Percentiles rank a stretch among this genome's conserved stretches.
phyloP scores from a whole-genome alignment of 1,140 invertebrate species.

The Diorhabda carinulata region DNA sequence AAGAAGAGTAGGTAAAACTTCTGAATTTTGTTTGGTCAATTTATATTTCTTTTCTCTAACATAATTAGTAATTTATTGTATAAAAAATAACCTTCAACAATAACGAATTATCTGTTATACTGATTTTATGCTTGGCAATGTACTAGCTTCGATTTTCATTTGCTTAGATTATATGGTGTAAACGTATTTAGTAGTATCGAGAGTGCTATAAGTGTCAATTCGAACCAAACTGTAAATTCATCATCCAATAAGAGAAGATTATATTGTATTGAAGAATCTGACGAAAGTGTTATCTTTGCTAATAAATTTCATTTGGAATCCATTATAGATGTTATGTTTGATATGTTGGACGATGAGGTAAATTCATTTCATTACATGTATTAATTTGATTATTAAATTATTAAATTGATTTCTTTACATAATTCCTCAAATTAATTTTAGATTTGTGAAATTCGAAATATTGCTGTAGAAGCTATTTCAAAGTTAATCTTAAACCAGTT shows the following conservation, averaged over 20 bases:
- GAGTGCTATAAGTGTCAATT: neutral
- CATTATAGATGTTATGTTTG: conserved; percentile 33
- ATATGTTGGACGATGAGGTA: conserved; percentile 39
- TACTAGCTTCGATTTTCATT: too few relatives aligned
- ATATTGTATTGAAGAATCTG: conserved; percentile 19
- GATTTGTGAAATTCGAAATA: conserved; percentile 26
- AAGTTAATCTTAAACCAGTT: conserved; percentile 24
- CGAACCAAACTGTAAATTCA: neutral
- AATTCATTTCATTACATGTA: conserved; percentile 7
- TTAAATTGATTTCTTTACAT: conserved; percentile 12
- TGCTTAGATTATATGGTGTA: conserved; percentile 21
- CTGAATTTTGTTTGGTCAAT: too few relatives aligned
- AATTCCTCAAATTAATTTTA: conserved; percentile 13
- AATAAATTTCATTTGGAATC: conserved; percentile 21
- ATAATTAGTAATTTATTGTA: too few relatives aligned
- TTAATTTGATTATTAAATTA: conserved; percentile 10
- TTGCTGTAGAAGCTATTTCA: conserved; percentile 19
- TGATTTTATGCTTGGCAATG: too few relatives aligned
- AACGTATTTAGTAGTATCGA: conserved; percentile 24
- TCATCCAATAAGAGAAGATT: conserved; percentile 19
- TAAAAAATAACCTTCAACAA: too few relatives aligned
- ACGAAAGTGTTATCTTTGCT: conserved; percentile 8
- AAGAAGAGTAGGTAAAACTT: too few relatives aligned
- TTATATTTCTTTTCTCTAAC: too few relatives aligned
- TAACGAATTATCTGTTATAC: too few relatives aligned